A percentile compares a stretch with the other conserved stretches of the same genome.
Evolutionary conservation across 2,888 invertebrate species (phyloP).

Genomic region (Lasioglossum lativentre): DNA sequence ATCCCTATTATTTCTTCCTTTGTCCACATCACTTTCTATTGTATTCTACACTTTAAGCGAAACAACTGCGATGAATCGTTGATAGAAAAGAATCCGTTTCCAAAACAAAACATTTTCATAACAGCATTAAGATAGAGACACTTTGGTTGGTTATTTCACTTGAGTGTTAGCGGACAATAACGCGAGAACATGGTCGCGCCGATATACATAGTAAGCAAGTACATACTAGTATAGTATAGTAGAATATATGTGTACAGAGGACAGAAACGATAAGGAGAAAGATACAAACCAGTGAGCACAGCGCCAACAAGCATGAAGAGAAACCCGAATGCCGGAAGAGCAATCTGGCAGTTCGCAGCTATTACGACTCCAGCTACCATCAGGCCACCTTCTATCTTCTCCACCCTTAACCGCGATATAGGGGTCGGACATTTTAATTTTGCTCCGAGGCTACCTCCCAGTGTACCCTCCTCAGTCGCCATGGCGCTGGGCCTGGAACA

Average conservation of each 20-base stretch:
- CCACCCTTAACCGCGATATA: slow-evolving; percentile 89
- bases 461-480: slow-evolving; percentile 86
- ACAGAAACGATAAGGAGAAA: slow-evolving; percentile 26
- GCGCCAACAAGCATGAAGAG: slow-evolving; percentile 91
- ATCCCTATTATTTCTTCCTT: too few species aligned
- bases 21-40: too few species aligned
- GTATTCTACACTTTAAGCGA: neutral
- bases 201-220: neutral
- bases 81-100: neutral
- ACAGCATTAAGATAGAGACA: neutral
- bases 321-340: slow-evolving; percentile 91
- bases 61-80: neutral
- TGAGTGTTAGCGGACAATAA: too few species aligned
- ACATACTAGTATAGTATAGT: neutral
- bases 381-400: slow-evolving; percentile 91
- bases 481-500: slow-evolving; percentile 87
- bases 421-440: slow-evolving; percentile 87
- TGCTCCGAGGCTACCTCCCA: slow-evolving; percentile 77
- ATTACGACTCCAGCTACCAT: slow-evolving; percentile 92
- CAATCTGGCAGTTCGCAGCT: slow-evolving; percentile 91
- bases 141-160: neutral
- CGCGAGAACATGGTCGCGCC: slow-evolving; percentile 15
- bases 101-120: neutral
- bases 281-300: slow-evolving; percentile 89
- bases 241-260: neutral